Conservation (phyloP, 2,113 vertebrate genomes). For the Helogale parvula region DNA sequence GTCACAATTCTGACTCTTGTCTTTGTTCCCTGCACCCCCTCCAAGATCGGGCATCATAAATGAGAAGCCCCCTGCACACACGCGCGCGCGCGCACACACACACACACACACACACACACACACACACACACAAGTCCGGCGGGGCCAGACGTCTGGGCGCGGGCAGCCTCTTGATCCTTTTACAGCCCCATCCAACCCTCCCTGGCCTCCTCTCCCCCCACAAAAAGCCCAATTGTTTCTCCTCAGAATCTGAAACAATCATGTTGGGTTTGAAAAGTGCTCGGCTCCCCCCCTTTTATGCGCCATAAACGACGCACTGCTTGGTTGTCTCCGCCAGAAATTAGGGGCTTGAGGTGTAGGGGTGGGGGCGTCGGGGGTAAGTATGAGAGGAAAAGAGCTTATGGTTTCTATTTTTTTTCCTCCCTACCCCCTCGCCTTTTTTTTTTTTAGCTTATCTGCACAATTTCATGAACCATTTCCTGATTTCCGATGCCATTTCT, state of each 20-base stretch:
- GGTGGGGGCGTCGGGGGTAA: rapidly evolving
- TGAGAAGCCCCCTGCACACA: constrained; percentile 61
- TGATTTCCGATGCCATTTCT: constrained; percentile 20
- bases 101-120: neutral
- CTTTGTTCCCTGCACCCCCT: constrained; percentile 86
- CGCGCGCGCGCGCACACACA: neutral
- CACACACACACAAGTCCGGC: constrained; percentile 49
- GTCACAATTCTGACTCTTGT: constrained; percentile 80
- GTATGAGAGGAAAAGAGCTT: rapidly evolving
- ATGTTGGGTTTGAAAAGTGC: constrained; percentile 77
- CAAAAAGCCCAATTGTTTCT: constrained; percentile 85
- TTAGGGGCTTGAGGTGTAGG: neutral
- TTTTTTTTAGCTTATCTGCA: constrained; percentile 30
- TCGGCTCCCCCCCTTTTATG: constrained; percentile 57
- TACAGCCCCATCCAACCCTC: constrained; percentile 73
- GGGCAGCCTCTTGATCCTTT: constrained; percentile 83
- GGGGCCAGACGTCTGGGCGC: constrained; percentile 88
- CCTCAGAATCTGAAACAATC: constrained; percentile 83
- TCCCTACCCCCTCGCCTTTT: rapidly evolving
- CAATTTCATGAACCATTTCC: constrained; percentile 47
- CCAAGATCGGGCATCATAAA: constrained; percentile 83
- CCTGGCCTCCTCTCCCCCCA: constrained; percentile 59
- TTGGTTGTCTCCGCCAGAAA: constrained; percentile 10
- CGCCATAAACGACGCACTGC: neutral
- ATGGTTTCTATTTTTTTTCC: neutral